phyloP scores from a whole-genome alignment of 2,888 invertebrate species.

The Neria commutata region DNA sequence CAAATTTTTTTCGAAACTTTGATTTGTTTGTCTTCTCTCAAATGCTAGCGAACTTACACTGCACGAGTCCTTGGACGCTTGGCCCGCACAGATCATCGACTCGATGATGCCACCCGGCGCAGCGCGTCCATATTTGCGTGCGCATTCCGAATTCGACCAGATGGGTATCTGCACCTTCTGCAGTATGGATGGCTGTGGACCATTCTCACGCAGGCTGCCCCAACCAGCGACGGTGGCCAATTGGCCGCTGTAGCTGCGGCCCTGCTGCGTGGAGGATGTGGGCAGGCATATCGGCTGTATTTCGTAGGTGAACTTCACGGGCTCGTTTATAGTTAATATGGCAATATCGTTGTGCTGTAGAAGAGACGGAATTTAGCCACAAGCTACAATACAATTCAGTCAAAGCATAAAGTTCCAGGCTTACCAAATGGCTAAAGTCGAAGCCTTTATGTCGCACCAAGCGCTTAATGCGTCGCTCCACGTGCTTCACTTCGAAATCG shows the following conservation, averaged over 20 bases:
- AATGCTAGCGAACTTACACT: slow-evolving; percentile 75
- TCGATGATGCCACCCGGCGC: slow-evolving; percentile 89
- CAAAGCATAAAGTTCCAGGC: slow-evolving; percentile 19
- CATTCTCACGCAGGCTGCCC: slow-evolving; percentile 75
- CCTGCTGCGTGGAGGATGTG: slow-evolving; percentile 50
- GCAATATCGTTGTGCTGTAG: slow-evolving; percentile 82
- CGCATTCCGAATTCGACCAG: slow-evolving; percentile 81
- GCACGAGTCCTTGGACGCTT: slow-evolving; percentile 84
- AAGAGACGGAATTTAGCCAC: neutral
- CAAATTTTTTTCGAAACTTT: neutral
- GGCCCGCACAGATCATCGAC: slow-evolving; percentile 87
- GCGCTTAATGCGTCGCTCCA: slow-evolving; percentile 79
- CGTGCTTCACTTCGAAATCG: slow-evolving; percentile 74
- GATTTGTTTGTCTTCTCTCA: too few species aligned
- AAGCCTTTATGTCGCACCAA: slow-evolving; percentile 86
- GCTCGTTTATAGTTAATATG: slow-evolving; percentile 77
- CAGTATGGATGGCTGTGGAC: slow-evolving; percentile 79
- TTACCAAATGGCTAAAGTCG: slow-evolving; percentile 80
- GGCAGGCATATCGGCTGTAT: slow-evolving; percentile 83
- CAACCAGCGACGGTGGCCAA: slow-evolving; percentile 85
- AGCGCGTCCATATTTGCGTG: slow-evolving; percentile 78
- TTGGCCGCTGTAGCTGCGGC: slow-evolving; percentile 70
- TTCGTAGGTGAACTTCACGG: slow-evolving; percentile 73
- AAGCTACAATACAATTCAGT: neutral
- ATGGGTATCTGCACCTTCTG: slow-evolving; percentile 86